These are phyloP conservation scores for Drosophila siamana DNA, from an alignment of 2,888 invertebrate species.

Conservation along the genomic window DNA sequence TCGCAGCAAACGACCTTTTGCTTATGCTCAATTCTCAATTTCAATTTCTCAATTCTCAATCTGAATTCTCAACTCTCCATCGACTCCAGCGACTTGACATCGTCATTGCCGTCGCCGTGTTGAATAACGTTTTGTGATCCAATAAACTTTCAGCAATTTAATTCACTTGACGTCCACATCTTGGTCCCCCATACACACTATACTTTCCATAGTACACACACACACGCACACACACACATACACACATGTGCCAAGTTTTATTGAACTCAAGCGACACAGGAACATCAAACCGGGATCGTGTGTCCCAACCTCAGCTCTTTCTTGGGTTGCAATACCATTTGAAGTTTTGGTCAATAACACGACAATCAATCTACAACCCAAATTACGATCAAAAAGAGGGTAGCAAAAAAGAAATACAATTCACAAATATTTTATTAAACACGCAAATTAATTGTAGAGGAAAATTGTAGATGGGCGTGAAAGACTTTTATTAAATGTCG, in stretches of 20 bases:
- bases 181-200: conserved; percentile 18
- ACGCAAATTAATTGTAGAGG: not conserved
- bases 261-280: conserved; percentile 56
- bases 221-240: not conserved
- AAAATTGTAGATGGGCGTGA: not conserved
- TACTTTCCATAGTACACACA: conserved; percentile 14
- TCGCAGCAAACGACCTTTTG: conserved; percentile 46
- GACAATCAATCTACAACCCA: not conserved
- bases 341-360: conserved; percentile 15
- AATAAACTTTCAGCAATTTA: conserved; percentile 79
- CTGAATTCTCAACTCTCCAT: conserved; percentile 49
- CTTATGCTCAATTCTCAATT: conserved; percentile 27
- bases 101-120: conserved; percentile 60
- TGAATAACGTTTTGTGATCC: conserved; percentile 81
- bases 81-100: conserved; percentile 62
- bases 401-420: not conserved
- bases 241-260: conserved; percentile 50
- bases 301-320: conserved; percentile 22
- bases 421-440: not conserved
- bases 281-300: conserved; percentile 24
- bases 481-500: not conserved
- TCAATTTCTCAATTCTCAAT: conserved; percentile 29
- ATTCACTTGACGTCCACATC: conserved; percentile 70
- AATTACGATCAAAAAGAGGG: not conserved
- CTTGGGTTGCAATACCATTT: conserved; percentile 26